phyloP scores from a whole-genome alignment of 2,113 vertebrate species.

The Diphyllodes magnificus region DNA sequence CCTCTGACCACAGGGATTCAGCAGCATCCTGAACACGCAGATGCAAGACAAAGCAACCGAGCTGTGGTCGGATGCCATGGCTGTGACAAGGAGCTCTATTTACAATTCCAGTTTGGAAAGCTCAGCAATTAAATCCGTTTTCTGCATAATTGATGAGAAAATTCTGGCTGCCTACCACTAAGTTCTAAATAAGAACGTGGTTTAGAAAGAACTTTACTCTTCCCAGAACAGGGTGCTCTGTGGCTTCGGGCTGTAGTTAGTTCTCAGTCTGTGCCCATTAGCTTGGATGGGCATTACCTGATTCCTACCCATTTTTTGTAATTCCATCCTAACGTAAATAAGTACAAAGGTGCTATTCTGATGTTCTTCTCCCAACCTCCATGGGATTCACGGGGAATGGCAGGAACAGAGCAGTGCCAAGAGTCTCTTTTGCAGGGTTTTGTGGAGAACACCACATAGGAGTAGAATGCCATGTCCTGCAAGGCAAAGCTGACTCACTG shows the following conservation, averaged over 20 bases:
- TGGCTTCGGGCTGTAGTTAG: neutral
- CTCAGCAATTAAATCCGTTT: neutral
- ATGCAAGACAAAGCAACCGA: neutral
- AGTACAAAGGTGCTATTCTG: neutral
- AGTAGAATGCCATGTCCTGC: neutral
- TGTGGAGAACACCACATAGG: neutral
- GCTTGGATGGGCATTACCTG: neutral
- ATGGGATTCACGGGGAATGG: neutral
- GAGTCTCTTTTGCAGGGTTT: neutral
- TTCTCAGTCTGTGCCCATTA: neutral
- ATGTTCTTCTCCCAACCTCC: neutral
- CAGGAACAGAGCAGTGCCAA: neutral
- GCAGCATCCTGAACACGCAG: neutral
- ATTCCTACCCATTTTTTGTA: neutral
- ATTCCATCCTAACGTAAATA: neutral
- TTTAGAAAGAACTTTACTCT: neutral
- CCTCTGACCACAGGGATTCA: neutral
- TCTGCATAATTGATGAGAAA: neutral
- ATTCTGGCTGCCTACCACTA: neutral
- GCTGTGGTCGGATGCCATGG: neutral
- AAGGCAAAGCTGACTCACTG: neutral
- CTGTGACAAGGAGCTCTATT: neutral
- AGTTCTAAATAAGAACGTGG: neutral
- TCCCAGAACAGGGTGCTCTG: neutral
- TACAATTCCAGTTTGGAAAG: neutral